Conservation (phyloP, 2,888 invertebrate species). For the Acrobasis repandana region DNA sequence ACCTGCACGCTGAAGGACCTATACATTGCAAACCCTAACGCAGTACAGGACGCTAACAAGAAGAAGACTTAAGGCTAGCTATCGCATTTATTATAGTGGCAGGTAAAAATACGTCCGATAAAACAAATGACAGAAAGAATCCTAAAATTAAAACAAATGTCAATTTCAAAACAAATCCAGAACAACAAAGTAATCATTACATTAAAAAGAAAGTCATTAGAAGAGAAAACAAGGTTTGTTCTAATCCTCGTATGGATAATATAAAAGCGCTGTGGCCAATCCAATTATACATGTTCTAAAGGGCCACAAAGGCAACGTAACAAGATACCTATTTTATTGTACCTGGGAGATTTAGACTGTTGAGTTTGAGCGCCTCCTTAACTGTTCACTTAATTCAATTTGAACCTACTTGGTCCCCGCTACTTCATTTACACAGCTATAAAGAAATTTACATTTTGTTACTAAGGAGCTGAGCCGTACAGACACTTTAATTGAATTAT, state of each 20-base stretch:
- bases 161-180: no score
- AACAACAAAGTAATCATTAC: background rate
- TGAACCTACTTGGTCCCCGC: slow-evolving; percentile 13
- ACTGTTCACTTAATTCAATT: slow-evolving; percentile 21
- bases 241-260: slow-evolving; percentile 10
- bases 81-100: no score
- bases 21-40: no score
- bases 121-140: no score
- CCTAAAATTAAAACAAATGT: no score
- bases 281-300: slow-evolving; percentile 19
- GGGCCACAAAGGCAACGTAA: slow-evolving; percentile 17
- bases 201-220: slow-evolving; percentile 21
- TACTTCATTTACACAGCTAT: slow-evolving; percentile 4
- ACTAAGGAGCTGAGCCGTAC: background rate
- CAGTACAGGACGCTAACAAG: no score
- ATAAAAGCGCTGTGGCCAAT: slow-evolving; percentile 19
- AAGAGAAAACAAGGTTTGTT: slow-evolving; percentile 8
- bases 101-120: no score
- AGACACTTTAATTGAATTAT: background rate
- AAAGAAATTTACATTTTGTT: slow-evolving; percentile 14
- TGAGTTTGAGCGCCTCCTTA: slow-evolving; percentile 17
- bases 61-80: no score
- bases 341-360: slow-evolving; percentile 17
- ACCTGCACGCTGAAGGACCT: no score
- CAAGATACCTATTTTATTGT: slow-evolving; percentile 21